These are phyloP conservation scores for Tangara arthus DNA, from an alignment of 2,797 vertebrate species.

Conservation along the genomic window DNA sequence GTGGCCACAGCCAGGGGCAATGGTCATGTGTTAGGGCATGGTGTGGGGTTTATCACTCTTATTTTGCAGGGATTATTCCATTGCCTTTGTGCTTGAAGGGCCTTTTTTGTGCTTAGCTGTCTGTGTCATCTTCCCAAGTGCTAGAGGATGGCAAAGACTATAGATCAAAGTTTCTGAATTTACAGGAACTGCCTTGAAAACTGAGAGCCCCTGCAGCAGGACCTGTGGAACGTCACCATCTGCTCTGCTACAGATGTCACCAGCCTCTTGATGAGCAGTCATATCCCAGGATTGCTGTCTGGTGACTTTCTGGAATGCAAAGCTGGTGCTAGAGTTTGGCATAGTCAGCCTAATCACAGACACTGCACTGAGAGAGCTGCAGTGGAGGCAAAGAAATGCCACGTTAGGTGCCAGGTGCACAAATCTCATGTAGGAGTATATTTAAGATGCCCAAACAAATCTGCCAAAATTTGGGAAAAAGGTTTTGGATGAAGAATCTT, in stretches of 20 bases:
- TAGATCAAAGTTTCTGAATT: not conserved
- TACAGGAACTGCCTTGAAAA: not conserved
- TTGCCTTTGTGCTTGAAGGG: not conserved
- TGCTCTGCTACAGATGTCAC: not conserved
- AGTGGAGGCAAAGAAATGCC: not conserved
- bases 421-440: not conserved
- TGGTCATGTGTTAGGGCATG: accelerated
- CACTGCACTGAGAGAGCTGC: not conserved
- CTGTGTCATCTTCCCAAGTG: not conserved
- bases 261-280: not conserved
- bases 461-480: not conserved
- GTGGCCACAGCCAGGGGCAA: not conserved
- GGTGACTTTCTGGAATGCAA: not conserved
- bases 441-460: not conserved
- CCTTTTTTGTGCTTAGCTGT: not conserved
- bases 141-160: not conserved
- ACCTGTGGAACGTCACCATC: not conserved
- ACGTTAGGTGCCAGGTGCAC: accelerated
- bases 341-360: not conserved
- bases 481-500: not conserved
- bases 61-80: not conserved
- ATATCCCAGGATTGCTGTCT: not conserved
- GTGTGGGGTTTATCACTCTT: not conserved
- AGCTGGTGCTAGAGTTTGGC: not conserved
- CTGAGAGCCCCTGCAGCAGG: not conserved